Percentiles rank a stretch among this genome's conserved stretches.
Conservation (phyloP, 2,888 invertebrate species). For the Philereme transversata region DNA sequence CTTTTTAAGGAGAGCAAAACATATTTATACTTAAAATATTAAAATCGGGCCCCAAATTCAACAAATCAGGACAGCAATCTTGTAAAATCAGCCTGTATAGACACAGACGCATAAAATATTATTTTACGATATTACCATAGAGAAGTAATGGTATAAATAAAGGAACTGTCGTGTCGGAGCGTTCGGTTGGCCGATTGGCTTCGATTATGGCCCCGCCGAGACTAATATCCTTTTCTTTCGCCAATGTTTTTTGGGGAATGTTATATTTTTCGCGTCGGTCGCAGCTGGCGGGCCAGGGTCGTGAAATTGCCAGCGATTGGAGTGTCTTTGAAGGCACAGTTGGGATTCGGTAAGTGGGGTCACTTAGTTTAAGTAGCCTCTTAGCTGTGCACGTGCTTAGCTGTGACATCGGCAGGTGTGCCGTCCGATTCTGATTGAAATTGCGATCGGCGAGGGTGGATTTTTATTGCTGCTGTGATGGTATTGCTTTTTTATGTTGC, state of each 20-base stretch:
- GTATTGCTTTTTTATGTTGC: constrained; percentile 48
- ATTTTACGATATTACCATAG: constrained; percentile 70
- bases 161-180: constrained; percentile 69
- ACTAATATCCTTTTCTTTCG: constrained; percentile 82
- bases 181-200: constrained; percentile 78
- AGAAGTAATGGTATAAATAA: constrained; percentile 74
- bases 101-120: constrained; percentile 62
- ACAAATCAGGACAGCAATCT: constrained; percentile 47
- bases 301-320: constrained; percentile 68
- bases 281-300: constrained; percentile 74
- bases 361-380: constrained; percentile 81
- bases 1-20: neutral
- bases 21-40: constrained; percentile 22
- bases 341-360: constrained; percentile 73
- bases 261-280: constrained; percentile 81
- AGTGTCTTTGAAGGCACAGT: constrained; percentile 66
- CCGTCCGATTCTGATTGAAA: constrained; percentile 73
- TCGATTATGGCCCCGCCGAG: constrained; percentile 82
- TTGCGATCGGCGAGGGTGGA: constrained; percentile 62
- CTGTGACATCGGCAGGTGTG: constrained; percentile 73
- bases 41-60: constrained; percentile 33
- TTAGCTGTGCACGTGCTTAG: constrained; percentile 73
- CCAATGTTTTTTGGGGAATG: constrained; percentile 78
- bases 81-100: constrained; percentile 61
- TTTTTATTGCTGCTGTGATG: constrained; percentile 60